A percentile compares a stretch with the other conserved stretches of the same genome.
Evolutionary conservation across 2,113 vertebrate species (phyloP).

Genomic region (Bettongia penicillata): DNA sequence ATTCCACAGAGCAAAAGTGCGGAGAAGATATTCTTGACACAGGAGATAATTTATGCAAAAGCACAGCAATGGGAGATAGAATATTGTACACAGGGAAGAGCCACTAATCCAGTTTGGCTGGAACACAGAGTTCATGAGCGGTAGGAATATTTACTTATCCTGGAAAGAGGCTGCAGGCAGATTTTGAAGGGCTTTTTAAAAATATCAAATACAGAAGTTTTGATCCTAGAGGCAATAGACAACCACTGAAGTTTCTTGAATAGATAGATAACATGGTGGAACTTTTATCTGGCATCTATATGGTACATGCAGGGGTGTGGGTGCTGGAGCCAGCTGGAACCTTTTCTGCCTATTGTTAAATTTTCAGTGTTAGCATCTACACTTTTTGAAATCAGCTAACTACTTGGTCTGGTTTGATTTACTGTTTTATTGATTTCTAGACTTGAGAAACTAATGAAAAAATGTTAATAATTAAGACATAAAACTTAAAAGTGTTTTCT

Average conservation of each 20-base stretch:
- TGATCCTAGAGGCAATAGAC: background rate
- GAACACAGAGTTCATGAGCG: background rate
- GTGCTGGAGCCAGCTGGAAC: background rate
- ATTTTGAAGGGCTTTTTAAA: background rate
- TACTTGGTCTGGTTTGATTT: background rate
- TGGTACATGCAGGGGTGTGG: background rate
- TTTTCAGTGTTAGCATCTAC: background rate
- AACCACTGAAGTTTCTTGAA: background rate
- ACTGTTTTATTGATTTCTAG: background rate
- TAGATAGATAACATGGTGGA: background rate
- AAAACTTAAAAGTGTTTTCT: background rate
- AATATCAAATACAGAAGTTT: background rate
- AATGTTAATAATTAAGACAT: background rate
- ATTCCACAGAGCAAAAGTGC: background rate
- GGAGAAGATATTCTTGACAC: background rate
- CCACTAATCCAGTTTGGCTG: background rate
- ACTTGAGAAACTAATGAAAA: background rate
- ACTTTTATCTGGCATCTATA: background rate
- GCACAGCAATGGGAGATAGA: background rate
- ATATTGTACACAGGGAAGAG: background rate
- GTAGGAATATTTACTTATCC: background rate
- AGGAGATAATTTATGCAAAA: too few relatives aligned
- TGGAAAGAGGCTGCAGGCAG: background rate
- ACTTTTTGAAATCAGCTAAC: background rate
- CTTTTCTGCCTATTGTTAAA: background rate